Evolutionary conservation across 2,797 vertebrate genomes (phyloP).

Genomic region (Perdix hodgsoniae): DNA sequence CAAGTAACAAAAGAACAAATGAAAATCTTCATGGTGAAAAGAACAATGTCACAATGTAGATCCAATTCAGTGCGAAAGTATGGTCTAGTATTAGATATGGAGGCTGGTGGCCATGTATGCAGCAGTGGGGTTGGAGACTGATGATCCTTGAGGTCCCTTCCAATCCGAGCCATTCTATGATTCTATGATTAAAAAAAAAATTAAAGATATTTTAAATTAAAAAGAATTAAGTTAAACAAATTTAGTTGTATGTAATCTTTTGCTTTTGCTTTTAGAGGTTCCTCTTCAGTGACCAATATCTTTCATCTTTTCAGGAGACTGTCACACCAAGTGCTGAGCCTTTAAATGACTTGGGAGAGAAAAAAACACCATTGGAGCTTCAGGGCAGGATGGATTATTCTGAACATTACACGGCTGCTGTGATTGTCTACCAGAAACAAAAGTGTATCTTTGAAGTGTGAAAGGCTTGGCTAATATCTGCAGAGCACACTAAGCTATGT

Average conservation of each 20-base stretch:
- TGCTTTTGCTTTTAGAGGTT: background rate
- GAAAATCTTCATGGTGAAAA: background rate
- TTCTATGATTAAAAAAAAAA: too few species aligned
- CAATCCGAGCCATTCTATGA: too few species aligned
- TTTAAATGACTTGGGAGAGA: background rate
- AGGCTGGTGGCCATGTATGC: too few species aligned
- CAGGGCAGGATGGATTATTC: background rate
- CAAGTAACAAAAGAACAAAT: background rate
- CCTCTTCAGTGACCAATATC: background rate
- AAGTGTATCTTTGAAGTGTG: background rate
- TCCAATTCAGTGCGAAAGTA: background rate
- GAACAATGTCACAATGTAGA: background rate
- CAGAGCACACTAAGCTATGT: background rate
- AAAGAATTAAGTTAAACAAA: background rate
- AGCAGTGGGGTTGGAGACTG: too few species aligned
- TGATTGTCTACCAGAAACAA: background rate
- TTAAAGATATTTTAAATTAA: background rate
- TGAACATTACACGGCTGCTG: background rate
- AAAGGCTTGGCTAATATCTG: background rate
- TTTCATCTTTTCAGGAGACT: background rate
- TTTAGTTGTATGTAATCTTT: background rate
- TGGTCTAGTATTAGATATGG: too few species aligned
- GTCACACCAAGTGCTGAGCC: accelerated
- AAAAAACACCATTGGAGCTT: background rate
- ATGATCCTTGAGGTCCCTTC: too few species aligned